Evolutionary conservation across 2,797 vertebrate genomes (phyloP), one percentile per base, ranked within the genome.

Genomic region (Eospalax fontanierii): DNA sequence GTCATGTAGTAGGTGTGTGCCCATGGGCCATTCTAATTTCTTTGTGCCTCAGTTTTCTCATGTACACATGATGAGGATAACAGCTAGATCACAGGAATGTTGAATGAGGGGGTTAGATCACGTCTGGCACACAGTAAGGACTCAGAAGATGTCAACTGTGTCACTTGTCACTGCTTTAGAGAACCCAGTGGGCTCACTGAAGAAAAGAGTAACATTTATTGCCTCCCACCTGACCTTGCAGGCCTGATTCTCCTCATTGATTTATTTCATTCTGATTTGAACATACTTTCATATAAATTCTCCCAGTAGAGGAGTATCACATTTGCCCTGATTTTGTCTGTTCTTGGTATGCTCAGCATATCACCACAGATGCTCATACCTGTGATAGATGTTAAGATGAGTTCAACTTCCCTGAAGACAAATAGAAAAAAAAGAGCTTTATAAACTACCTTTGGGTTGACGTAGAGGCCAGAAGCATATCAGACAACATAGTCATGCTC

Each of bases 191-290:
- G 75, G 18, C 85, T 74, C 71, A 24, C 24, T 50, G 75, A 11
- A 22, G 6, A 59, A 33, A 50, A 88, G 75, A 82, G 63, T 26
- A 57, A 80, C 65, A 26, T 61, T 75, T 74, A 78, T 61, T 22
- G 12, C 35, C 66, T 84, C 35, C 15, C 24, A 19, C 63, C 54
- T 74, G 57, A 91, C 84, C 30, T 43, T 84, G 22, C 43, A 92
- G 90, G 59, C 80, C 87, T 96, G 33, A 66, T 80, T 89, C 35
- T 81, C 38, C 30, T 76, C 61, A 9, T 80, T 81, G 54, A 65
- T 54, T 87, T 38, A 70, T 83, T 91, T 86, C 15, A 50, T 79
- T 94, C 89, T 89, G 66, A 80, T 61, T 84, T 76, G 65, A 80
- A 61, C 15, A 80, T 63, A 71, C 79, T 87, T 89, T 83, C 38